Base-by-base conservation (phyloP, 2,888 invertebrate genomes). In the Parnassius apollo region DNA sequence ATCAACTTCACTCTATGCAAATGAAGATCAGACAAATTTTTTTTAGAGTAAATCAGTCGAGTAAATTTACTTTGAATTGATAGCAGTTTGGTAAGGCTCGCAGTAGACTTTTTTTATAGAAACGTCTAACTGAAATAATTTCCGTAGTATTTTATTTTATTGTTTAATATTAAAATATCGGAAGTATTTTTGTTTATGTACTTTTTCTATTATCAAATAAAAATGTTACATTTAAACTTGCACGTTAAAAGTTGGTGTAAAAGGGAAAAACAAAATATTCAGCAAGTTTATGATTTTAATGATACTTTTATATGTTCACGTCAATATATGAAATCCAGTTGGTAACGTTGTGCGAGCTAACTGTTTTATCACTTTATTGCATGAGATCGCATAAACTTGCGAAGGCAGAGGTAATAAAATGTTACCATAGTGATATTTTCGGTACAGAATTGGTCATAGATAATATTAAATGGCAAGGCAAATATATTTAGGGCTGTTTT, bases 291-390 rank as follows among this genome's bases (percentile, higher is more conserved):
- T 74, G 81, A 79, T 78, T 85, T 81, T 87, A 88, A 89, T 82
- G 84, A 78, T 74, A 78, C 80, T 90, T 90, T 91, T 90, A 90
- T 89, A 86, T 85, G 85, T 86, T 86, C 80, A 75, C 81, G 75
- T 82, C 86, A 78, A 89, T 89, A 87, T 86, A 88, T 86, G 82
- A 78, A 76, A 81, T 79, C 76, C 80, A 82, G 82, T 83, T 76
- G 77, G 82, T 80, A 78, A 79, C 81, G 82, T 77, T 78, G 81
- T 82, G 82, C 80, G 78, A 80, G 83, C 88, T 89, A 89, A 91
- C 88, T 89, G 87, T 87, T 91, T 91, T 91, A 91, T 90, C 88
- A 88, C 86, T 91, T 90, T 90, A 91, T 91, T 83, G 88, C 88
- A 86, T 85, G 90, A 83, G 81, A 86, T 87, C 81, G 80, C 84